phyloP scores from a whole-genome alignment of 2,113 vertebrate genomes.

The Hemichromis elongatus region DNA sequence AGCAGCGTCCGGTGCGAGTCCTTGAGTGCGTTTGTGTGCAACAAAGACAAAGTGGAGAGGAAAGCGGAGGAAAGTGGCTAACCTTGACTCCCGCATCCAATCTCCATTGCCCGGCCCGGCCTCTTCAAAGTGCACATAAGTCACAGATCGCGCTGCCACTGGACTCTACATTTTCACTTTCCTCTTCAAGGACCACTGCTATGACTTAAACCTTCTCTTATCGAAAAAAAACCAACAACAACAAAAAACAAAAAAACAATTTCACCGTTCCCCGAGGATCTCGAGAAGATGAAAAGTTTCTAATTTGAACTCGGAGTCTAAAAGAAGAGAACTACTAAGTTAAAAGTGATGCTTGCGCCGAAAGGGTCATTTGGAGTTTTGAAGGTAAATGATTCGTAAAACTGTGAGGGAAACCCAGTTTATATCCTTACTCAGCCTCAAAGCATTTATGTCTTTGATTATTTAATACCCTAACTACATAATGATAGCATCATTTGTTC shows the following conservation, averaged over 20 bases:
- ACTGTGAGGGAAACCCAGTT: conserved; percentile 17
- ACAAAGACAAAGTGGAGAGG: background rate
- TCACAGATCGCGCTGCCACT: background rate
- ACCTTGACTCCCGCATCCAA: background rate
- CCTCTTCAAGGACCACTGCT: background rate
- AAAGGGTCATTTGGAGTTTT: conserved; percentile 30
- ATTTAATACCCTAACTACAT: conserved; percentile 38
- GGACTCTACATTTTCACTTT: background rate
- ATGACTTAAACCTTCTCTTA: background rate
- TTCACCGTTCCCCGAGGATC: background rate
- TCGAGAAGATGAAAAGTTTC: conserved; percentile 1
- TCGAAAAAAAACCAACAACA: background rate
- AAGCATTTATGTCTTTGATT: conserved; percentile 47
- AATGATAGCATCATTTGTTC: conserved; percentile 58
- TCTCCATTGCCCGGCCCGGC: conserved; percentile 22
- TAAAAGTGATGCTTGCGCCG: conserved; percentile 24
- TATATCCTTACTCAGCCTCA: conserved; percentile 30
- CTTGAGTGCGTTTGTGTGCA: background rate
- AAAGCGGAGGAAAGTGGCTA: background rate
- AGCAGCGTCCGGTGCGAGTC: background rate
- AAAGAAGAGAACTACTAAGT: conserved; percentile 25
- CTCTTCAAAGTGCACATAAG: background rate
- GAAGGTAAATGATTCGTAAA: conserved; percentile 49
- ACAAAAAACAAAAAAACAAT: background rate
- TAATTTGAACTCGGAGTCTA: background rate